These are phyloP conservation scores for Micoletzkya japonica DNA, from an alignment of 2,888 invertebrate genomes.

Conservation along the genomic window DNA sequence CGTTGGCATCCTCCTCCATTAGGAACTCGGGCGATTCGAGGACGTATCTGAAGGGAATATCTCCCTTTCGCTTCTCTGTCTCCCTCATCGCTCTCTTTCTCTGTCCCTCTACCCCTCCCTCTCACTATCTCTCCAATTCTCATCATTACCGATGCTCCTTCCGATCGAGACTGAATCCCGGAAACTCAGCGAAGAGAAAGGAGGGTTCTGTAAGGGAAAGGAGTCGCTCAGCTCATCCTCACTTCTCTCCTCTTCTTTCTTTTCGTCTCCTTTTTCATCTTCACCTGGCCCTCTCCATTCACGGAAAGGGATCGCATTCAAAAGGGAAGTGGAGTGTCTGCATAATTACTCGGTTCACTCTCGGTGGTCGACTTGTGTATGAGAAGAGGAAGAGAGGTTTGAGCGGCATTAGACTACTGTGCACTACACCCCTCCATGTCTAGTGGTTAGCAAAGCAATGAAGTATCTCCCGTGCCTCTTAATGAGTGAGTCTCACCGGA, in stretches of 20 bases:
- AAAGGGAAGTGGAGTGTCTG: no score
- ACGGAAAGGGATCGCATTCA: not conserved
- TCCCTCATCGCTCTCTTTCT: not conserved
- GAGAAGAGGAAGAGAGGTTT: not conserved
- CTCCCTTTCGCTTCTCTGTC: not conserved
- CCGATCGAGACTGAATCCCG: conserved; percentile 31
- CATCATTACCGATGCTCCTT: conserved; percentile 21
- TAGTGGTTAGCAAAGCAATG: no score
- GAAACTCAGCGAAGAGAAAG: conserved; percentile 45
- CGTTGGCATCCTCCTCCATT: conserved; percentile 36
- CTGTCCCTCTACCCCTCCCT: no score
- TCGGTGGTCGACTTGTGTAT: not conserved
- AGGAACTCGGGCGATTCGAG: conserved; percentile 49
- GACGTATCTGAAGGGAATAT: conserved; percentile 30
- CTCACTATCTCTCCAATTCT: no score
- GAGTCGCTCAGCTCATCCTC: not conserved
- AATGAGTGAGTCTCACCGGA: not conserved
- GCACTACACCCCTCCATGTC: no score
- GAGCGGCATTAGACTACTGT: no score
- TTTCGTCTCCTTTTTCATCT: not conserved
- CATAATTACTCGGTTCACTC: no score
- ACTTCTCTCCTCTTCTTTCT: conserved; percentile 10
- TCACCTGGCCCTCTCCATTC: not conserved
- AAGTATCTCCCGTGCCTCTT: no score
- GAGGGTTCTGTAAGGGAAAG: conserved; percentile 27